Evolutionary conservation across 2,113 vertebrate genomes (phyloP), one percentile per base, ranked within the genome.

Genomic region (Numida meleagris): DNA sequence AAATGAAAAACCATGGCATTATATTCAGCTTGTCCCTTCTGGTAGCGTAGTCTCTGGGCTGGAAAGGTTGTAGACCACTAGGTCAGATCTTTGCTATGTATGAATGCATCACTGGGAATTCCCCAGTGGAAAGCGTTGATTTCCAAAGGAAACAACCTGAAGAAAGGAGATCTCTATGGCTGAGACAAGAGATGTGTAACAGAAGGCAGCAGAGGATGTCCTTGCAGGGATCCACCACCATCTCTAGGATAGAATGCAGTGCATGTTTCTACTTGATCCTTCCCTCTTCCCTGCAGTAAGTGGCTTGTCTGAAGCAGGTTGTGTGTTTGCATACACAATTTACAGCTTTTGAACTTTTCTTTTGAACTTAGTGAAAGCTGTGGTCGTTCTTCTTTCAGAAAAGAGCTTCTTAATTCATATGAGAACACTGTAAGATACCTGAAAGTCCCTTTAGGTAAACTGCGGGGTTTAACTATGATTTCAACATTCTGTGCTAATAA

Each of bases 81-180:
- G 11, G 9, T 57, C 33, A 18, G 10, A 58, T 70, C 18, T 45
- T 73, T 76, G 14, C 57, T 91, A 16, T 0, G 77, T 83, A 76
- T 55, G 42, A 46, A 29, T 34, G 19, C 11, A 11, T 87, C 13
- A 3, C 29, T 13, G 43, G 50, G 40, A 72, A 50, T 89, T 68
- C 24, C 36, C 6, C 15, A 0, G 0, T 57, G n/a, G 4, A 86
- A 42, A 11, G 6, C 62, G 20, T 61, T 88, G 34, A 2, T n/a
- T 94, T 86, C 4, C 4, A 43, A 87, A 90, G 12, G 6, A 51
- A 51, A 40, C 13, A 36, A 25, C 40, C 65, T 86, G 57, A n/a
- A 48, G 40, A 68, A 59, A 33, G 59, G 34, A 19, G 9, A 59
- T 86, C 5, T 88, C 13, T 73, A 17, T 48, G 21, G 8, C 42